Evolutionary conservation across 2,888 invertebrate species (phyloP).

Genomic region (Neocrepidodera transversa): DNA sequence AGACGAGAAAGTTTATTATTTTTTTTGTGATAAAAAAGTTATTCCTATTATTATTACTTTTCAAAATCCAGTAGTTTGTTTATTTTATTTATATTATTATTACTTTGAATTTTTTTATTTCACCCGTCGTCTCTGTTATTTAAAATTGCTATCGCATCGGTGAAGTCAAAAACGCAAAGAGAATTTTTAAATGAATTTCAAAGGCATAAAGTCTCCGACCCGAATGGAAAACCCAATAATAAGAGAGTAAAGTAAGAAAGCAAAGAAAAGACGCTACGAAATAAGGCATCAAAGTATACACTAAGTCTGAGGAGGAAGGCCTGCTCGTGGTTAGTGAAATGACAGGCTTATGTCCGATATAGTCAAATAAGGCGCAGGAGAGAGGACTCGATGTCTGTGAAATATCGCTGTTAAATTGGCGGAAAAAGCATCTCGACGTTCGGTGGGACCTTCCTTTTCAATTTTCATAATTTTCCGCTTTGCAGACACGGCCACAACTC

Average conservation of each 20-base stretch:
- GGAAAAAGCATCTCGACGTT: constrained; percentile 47
- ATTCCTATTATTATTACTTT: no score
- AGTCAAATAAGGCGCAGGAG: constrained; percentile 52
- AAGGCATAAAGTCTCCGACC: constrained; percentile 29
- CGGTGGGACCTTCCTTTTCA: constrained; percentile 51
- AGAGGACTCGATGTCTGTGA: constrained; percentile 47
- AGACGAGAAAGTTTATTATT: no score
- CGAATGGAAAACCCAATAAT: constrained; percentile 40
- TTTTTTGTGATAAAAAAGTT: no score
- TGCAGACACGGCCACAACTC: constrained; percentile 49
- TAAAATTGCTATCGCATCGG: constrained; percentile 3
- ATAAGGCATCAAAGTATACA: constrained; percentile 45
- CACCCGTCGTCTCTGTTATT: constrained; percentile 12
- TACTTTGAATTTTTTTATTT: no score
- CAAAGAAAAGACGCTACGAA: constrained; percentile 26
- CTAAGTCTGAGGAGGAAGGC: constrained; percentile 37
- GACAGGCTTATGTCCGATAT: constrained; percentile 55
- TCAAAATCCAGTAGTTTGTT: no score
- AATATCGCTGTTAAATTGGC: constrained; percentile 59
- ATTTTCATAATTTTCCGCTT: constrained; percentile 59
- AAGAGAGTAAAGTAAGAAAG: constrained; percentile 34
- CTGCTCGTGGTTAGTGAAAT: constrained; percentile 49
- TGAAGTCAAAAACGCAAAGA: constrained; percentile 20
- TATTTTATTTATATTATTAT: no score
- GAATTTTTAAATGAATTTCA: constrained; percentile 22